Evolutionary conservation across 2,797 vertebrate genomes (phyloP), one percentile per base, ranked within the genome.

Genomic region (Pseudotriccus pelzelni): DNA sequence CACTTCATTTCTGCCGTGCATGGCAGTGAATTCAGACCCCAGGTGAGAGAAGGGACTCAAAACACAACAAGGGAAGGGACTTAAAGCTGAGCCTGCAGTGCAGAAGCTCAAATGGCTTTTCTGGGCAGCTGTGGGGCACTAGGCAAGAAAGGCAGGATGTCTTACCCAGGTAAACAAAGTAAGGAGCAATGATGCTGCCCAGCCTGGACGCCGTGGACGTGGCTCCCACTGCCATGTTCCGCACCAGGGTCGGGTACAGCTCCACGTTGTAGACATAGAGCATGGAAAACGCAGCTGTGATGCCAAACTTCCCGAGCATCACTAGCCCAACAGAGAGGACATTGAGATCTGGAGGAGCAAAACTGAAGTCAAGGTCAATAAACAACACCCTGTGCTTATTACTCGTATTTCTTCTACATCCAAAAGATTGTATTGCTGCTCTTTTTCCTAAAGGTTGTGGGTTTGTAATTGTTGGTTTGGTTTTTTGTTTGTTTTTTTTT

Each of bases 191-290:
- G 97, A 99, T 99, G 89, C 99, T 99, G 97, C 99, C 99, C 59
- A 99, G 98, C 58, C 99, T 98, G 46, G 99, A 99, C 12, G 99
- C 98, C 3, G 98, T 99, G 62, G 99, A 99, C 28, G 99, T 98
- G 32, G 98, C 97, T 30, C 99, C 99, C 3, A 99, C 98, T 14
- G 99, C 99, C 98, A 98, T 99, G 95, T 98, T 99, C 20, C 98
- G 97, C 93, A 99, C 97, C 18, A 98, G 97, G 0, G 99, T 99
- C 9, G 99, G 99, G 92, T 99, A 99, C 50, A 99, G 98, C 97
- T 99, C 99, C 47, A 98, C 99, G 0, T 98, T 98, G 97, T 99
- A 99, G n/a, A 99, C 98, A 21, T 99, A 99, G 85, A 99, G 98
- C 90, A 99, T 98, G 46, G 99, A 98, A 96, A 99, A 99, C 0